Base-by-base conservation (phyloP, 2,888 invertebrate species). In the Creontiades dilutus region DNA sequence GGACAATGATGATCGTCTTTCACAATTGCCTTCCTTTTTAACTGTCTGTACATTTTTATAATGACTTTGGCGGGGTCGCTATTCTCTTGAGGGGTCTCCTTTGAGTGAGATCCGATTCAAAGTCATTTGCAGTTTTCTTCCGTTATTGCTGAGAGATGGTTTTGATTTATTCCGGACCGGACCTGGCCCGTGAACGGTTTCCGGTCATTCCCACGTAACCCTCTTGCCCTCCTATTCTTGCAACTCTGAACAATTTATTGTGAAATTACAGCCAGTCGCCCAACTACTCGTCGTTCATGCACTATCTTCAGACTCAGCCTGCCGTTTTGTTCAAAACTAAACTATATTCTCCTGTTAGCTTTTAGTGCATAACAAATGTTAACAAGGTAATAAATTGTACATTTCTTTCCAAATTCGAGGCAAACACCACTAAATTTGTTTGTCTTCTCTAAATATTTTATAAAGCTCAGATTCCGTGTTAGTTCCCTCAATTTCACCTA, bases 81-180 rank as follows among this genome's bases (percentile, higher is more conserved):
- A 68, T 68, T 68, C 68, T 68, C 68, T 68, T 68, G 68, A 68
- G 68, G 57, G 23, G 78, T 78, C 78, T 78, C 47, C 46, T 37
- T 78, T 78, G 46, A 46, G 37, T 11, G 76, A 28, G 76, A 7
- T 78, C 47, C 19, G 46, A 78, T 78, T 78, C 78, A 47, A n/a
- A 47, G 37, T 78, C 47, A 78, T 78, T 78, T 78, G 37, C 16
- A 47, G 37, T 78, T 78, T 78, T 47, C 78, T 37, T 47, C 78
- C 78, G 78, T 78, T 78, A 78, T 37, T 78, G 46, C 78, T 37
- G n/a, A 16, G 28, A 14, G 78, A 68, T 68, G 23, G 46, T 78
- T 78, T 78, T 78, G 78, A 78, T 78, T 78, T 78, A 78, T 78
- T 78, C 47, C 46, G 78, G 46, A 46, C 47, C 78, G 28, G 37